Conservation (phyloP, 2,113 vertebrate genomes). For the Scomber scombrus region DNA sequence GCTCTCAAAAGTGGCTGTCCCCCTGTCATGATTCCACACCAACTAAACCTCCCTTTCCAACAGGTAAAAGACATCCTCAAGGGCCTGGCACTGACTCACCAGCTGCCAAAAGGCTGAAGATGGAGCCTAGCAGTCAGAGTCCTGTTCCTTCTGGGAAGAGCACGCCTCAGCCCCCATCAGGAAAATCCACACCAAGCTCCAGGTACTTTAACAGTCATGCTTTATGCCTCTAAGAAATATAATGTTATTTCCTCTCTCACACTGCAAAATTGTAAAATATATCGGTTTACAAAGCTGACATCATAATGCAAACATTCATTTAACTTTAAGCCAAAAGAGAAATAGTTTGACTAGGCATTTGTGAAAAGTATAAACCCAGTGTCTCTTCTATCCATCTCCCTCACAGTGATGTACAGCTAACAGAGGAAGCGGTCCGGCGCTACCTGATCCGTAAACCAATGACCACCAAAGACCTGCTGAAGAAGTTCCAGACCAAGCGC, state of each 20-base stretch:
- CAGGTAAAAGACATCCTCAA: constrained; percentile 88
- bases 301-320: not conserved
- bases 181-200: constrained; percentile 91
- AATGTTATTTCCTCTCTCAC: not conserved
- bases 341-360: not conserved
- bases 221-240: not conserved
- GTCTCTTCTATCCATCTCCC: not conserved
- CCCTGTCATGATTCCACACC: not conserved
- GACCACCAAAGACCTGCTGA: constrained; percentile 96
- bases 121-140: constrained; percentile 86
- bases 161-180: constrained; percentile 90
- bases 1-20: not conserved
- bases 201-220: constrained; percentile 77
- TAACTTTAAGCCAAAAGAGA: not conserved
- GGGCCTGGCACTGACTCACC: constrained; percentile 82
- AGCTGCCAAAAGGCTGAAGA: constrained; percentile 89
- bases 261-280: not conserved
- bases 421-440: constrained; percentile 91
- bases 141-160: constrained; percentile 89
- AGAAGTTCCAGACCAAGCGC: constrained; percentile 97
- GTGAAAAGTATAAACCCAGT: not conserved
- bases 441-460: constrained; percentile 95
- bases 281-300: not conserved
- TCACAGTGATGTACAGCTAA: constrained; percentile 91
- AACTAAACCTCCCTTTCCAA: not conserved